Evolutionary conservation across 2,113 vertebrate genomes (phyloP).

Genomic region (Falcunculus frontatus): DNA sequence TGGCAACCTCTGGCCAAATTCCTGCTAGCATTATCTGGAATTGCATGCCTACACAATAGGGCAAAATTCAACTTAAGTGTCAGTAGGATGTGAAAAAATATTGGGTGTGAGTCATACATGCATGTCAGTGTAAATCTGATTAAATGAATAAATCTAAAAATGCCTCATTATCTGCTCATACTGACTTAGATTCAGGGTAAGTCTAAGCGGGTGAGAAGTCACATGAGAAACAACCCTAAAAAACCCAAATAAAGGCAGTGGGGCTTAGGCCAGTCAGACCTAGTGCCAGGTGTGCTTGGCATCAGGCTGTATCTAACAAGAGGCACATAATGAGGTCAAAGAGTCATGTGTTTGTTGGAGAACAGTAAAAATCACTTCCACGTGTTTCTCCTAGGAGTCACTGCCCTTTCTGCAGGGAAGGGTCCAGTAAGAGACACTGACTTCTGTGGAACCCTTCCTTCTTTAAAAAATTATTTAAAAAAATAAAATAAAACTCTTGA

Average conservation of each 20-base stretch:
- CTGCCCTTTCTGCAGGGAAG: background rate
- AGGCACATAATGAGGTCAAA: background rate
- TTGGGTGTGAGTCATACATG: fast-evolving
- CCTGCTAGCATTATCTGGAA: background rate
- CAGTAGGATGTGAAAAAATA: background rate
- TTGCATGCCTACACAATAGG: background rate
- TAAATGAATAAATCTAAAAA: background rate
- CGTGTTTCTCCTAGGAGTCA: background rate
- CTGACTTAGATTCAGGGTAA: background rate
- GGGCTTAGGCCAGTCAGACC: background rate
- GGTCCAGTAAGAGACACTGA: background rate
- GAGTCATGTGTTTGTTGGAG: background rate
- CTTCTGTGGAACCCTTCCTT: background rate
- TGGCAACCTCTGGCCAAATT: background rate
- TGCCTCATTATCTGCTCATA: background rate
- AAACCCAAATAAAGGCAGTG: background rate
- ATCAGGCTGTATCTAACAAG: background rate
- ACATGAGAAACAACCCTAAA: background rate
- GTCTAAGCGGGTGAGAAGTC: background rate
- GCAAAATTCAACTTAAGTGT: background rate
- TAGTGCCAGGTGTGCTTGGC: background rate
- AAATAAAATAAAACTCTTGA: background rate
- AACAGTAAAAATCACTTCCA: background rate
- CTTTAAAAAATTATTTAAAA: background rate
- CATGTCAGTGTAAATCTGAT: background rate